phyloP scores from a whole-genome alignment of 2,113 vertebrate species.

The Nymphicus hollandicus region DNA sequence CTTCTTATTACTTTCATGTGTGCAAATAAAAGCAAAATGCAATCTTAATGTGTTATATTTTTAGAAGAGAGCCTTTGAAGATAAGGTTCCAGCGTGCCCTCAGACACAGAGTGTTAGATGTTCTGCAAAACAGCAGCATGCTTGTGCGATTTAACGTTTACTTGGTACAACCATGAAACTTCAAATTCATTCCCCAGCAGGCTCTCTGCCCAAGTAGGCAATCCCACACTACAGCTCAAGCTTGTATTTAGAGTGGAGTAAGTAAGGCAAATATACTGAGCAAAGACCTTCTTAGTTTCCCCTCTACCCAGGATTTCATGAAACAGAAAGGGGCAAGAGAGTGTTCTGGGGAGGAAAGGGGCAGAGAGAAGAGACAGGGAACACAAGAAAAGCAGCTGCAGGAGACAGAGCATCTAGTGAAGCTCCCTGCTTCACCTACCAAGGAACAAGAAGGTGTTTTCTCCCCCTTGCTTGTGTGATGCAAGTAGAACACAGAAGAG shows the following conservation, averaged over 20 bases:
- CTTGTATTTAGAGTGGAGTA: neutral
- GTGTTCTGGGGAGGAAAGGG: rapidly evolving
- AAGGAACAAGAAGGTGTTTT: neutral
- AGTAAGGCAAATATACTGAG: neutral
- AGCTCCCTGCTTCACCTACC: neutral
- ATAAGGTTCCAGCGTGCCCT: neutral
- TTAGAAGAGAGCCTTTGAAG: neutral
- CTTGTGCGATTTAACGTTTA: neutral
- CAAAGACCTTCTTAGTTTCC: neutral
- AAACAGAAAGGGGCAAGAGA: rapidly evolving
- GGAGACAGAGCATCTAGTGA: rapidly evolving
- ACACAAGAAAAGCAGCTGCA: neutral
- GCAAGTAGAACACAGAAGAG: rapidly evolving
- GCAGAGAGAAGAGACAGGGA: neutral
- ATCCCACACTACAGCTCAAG: neutral
- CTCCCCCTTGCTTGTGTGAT: neutral
- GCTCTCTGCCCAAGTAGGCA: rapidly evolving
- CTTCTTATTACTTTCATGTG: neutral
- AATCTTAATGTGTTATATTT: rapidly evolving
- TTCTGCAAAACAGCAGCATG: neutral
- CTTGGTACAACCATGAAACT: rapidly evolving
- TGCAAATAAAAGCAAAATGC: neutral
- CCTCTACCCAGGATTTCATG: no score
- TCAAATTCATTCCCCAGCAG: neutral
- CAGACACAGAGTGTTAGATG: rapidly evolving